Base-by-base conservation (phyloP, 2,113 vertebrate genomes). In the Psephotus haematonotus region DNA sequence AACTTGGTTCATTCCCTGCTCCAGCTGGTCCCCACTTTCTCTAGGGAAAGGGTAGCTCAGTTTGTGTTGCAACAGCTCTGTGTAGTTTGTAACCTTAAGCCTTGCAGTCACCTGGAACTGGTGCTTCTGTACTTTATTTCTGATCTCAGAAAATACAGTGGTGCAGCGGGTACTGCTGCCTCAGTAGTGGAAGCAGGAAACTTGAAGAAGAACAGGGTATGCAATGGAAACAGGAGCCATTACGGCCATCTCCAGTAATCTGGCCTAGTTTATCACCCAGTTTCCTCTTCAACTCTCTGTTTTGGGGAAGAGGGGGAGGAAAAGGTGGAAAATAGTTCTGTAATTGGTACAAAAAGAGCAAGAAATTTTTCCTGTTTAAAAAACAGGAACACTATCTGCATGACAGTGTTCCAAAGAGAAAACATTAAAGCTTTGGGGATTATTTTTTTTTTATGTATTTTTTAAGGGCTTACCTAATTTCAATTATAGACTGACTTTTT, bases 1-100 rank as follows among this genome's bases (percentile, higher is more conserved):
- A 75, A 76, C 23, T 79, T 76, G 44, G 17, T 81, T 93, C 41
- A 20, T 93, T 83, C 77, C 49, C 80, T 86, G 41, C 25, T 95
- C 59, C 28, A 59, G 59, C 53, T 92, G 39, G 63, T 76, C 37
- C 31, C 25, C 27, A 5, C 24, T 76, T 93, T 69, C 82, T 80
- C 43, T 3, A 27, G n/a, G 17, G 37, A 71, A 22, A 13, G 65
- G 11, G 16, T 43, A 47, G 25, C 39, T 72, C 17, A 49, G 9
- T 82, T 82, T 67, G 28, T 78, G 23, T 71, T 70, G 59, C 17
- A 23, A n/a, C n/a, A 83, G 24, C 63, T 59, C 49, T 59, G 15
- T 44, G 12, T 8, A 37, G 31, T 82, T 80, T 65, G 41, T 88
- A 62, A 93, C 59, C n/a, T 35, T 35, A 17, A 86, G 46, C 68